Percentiles rank a stretch among this genome's conserved stretches.
Evolutionary conservation across 2,888 invertebrate species (phyloP).

Genomic region (Apotomis betuletana): DNA sequence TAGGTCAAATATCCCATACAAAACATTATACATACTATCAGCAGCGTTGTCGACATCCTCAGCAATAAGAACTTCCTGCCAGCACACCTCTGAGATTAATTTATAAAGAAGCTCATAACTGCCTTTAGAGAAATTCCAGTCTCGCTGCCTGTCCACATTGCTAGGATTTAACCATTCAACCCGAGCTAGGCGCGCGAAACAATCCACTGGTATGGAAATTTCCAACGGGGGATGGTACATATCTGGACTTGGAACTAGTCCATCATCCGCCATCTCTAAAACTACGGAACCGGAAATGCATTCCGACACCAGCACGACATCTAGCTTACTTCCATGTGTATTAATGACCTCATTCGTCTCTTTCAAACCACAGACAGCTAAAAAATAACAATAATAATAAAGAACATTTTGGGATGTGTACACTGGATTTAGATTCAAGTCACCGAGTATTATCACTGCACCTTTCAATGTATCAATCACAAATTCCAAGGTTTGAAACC

Average conservation of each 20-base stretch:
- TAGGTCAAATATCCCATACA: slow-evolving; percentile 11
- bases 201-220: background rate
- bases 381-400: slow-evolving; percentile 3
- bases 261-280: background rate
- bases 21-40: background rate
- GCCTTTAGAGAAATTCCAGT: slow-evolving; percentile 1
- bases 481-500: background rate
- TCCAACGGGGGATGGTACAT: slow-evolving; percentile 1
- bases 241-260: background rate
- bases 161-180: background rate
- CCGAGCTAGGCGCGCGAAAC: background rate
- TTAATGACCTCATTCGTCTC: slow-evolving; percentile 5
- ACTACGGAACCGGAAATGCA: background rate
- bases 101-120: background rate
- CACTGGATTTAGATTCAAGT: background rate
- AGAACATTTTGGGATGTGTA: background rate
- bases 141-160: background rate
- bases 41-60: background rate
- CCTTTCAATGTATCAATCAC: background rate
- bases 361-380: background rate
- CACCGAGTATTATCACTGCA: background rate
- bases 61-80: background rate
- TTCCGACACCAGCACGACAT: slow-evolving; percentile 1
- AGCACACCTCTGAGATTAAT: background rate
- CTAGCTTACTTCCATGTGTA: background rate